These are phyloP conservation scores for Calyptomena viridis DNA, from an alignment of 2,113 vertebrate species.

Conservation along the genomic window DNA sequence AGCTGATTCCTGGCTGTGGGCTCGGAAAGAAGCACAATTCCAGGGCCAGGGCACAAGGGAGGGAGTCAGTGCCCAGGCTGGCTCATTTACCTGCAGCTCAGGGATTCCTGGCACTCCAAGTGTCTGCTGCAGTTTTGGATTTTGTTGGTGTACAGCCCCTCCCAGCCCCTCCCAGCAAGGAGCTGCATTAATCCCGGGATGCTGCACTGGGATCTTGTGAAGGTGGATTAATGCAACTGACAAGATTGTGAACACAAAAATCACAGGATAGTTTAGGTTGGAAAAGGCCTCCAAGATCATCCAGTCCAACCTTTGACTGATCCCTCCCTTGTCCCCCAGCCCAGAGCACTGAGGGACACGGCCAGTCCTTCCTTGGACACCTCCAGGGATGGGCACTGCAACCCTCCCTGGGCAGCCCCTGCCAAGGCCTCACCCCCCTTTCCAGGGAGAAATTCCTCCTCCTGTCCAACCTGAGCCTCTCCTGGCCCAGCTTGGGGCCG, in stretches of 20 bases:
- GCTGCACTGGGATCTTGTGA: neutral
- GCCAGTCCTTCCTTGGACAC: neutral
- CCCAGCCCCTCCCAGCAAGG: neutral
- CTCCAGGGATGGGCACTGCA: neutral
- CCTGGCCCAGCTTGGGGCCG: fast-evolving
- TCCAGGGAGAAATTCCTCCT: neutral
- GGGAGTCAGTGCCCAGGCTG: neutral
- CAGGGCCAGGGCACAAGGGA: neutral
- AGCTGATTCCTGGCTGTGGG: neutral
- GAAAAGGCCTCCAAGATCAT: neutral
- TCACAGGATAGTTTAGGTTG: too few relatives aligned
- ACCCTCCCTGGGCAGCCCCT: neutral
- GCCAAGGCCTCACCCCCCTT: fast-evolving
- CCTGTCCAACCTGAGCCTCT: fast-evolving
- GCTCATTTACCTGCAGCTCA: neutral
- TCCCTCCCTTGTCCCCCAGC: neutral
- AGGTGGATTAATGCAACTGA: neutral
- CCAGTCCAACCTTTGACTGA: fast-evolving
- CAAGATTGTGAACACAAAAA: neutral
- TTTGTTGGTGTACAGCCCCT: neutral
- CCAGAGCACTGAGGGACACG: neutral
- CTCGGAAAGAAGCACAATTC: neutral
- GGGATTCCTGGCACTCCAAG: neutral
- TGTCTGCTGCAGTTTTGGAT: neutral
- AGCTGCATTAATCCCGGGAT: neutral